phyloP scores from a whole-genome alignment of 2,888 invertebrate species.

The Argyra leucocephala region DNA sequence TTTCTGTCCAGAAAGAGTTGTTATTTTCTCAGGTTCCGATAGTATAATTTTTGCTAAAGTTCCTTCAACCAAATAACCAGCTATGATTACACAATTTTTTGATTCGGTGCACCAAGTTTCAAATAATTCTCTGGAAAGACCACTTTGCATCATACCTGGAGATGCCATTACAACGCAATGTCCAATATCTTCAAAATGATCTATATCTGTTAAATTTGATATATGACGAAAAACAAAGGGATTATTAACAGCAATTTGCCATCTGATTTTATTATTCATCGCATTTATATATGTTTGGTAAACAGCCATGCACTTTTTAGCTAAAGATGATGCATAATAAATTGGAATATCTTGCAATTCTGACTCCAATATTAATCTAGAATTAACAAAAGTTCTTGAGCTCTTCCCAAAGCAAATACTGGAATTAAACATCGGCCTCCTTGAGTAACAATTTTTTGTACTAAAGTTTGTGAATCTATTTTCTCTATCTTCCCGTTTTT shows the following conservation, averaged over 20 bases:
- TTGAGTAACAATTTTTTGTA: conserved; percentile 89
- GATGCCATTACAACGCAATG: conserved; percentile 99
- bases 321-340: conserved; percentile 97
- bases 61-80: conserved; percentile 89
- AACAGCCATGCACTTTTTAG: conserved; percentile 99
- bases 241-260: conserved; percentile 96
- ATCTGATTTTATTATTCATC: conserved; percentile 94
- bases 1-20: conserved; percentile 90
- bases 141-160: conserved; percentile 99
- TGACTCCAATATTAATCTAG: conserved; percentile 97
- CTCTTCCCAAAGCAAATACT: conserved; percentile 94
- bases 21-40: conserved; percentile 95
- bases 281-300: conserved; percentile 99
- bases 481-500: conserved; percentile 94
- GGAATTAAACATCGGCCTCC: conserved; percentile 98
- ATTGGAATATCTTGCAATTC: conserved; percentile 93
- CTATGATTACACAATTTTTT: conserved; percentile 96
- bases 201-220: conserved; percentile 88
- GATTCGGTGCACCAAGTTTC: conserved; percentile 98
- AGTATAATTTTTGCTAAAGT: conserved; percentile 86
- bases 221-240: conserved; percentile 98
- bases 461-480: conserved; percentile 79
- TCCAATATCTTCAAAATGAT: conserved; percentile 98
- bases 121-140: conserved; percentile 91
- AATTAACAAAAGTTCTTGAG: conserved; percentile 89